phyloP scores from a whole-genome alignment of 2,888 invertebrate genomes.

The Caenorhabditis afra region DNA sequence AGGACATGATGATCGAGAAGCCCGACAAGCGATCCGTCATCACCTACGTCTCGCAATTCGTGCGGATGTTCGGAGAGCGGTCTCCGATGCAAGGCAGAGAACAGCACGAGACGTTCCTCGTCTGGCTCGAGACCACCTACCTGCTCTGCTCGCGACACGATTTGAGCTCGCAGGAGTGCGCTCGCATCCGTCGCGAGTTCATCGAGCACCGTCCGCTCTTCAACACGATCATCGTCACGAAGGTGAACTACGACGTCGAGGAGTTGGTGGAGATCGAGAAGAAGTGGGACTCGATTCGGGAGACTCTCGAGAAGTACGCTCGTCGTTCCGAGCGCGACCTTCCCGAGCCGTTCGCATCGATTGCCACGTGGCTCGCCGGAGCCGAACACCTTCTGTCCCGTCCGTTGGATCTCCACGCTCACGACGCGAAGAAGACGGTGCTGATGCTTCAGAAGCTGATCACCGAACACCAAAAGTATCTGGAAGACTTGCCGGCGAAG shows the following conservation, averaged over 20 bases:
- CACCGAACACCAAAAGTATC: conserved; percentile 68
- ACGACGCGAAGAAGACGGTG: conserved; percentile 63
- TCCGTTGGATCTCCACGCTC: conserved; percentile 60
- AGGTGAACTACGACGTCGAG: conserved; percentile 70
- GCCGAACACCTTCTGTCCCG: conserved; percentile 64
- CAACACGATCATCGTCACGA: conserved; percentile 70
- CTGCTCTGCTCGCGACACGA: conserved; percentile 46
- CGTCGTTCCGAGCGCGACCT: conserved; percentile 63
- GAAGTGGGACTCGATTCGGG: conserved; percentile 71
- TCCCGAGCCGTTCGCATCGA: conserved; percentile 68
- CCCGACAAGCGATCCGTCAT: conserved; percentile 80
- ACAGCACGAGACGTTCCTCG: conserved; percentile 64
- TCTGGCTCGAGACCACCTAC: conserved; percentile 68
- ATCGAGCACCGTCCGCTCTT: conserved; percentile 72
- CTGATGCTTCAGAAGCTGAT: conserved; percentile 58
- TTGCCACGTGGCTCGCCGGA: conserved; percentile 68
- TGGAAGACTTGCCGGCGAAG: conserved; percentile 59
- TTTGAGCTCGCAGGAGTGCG: conserved; percentile 60
- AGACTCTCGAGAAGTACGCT: conserved; percentile 67
- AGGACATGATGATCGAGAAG: conserved; percentile 78
- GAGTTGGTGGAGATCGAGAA: conserved; percentile 71
- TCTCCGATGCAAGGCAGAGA: conserved; percentile 63
- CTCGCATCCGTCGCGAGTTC: conserved; percentile 72
- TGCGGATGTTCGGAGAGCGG: conserved; percentile 70
- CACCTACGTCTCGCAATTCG: conserved; percentile 80